These are phyloP conservation scores for Pampus argenteus DNA, from an alignment of 2,797 vertebrate genomes.

Conservation along the genomic window DNA sequence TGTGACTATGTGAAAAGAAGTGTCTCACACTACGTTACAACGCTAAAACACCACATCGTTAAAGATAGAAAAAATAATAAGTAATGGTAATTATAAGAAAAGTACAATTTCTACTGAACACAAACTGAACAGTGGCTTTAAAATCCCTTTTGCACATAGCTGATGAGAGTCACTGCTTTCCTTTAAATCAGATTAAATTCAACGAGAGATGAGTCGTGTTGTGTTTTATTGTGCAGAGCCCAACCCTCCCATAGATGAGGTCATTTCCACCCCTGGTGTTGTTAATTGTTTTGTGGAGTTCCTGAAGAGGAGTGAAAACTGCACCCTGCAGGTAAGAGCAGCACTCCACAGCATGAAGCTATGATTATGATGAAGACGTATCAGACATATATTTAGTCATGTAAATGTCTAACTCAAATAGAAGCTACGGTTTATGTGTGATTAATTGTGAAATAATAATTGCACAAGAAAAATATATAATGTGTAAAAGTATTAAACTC, in stretches of 20 bases:
- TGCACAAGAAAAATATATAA: neutral
- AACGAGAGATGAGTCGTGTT: neutral
- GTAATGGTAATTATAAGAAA: neutral
- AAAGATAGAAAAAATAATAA: too few species aligned
- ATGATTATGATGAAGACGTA: neutral
- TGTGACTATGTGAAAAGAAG: too few species aligned
- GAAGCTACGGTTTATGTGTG: neutral
- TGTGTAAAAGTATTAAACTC: too few species aligned
- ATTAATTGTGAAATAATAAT: neutral
- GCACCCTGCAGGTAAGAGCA: conserved; percentile 90
- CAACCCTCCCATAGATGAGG: conserved; percentile 95
- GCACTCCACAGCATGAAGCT: neutral
- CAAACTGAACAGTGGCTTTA: neutral
- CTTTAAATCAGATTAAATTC: too few species aligned
- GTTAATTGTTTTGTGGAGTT: conserved; percentile 94
- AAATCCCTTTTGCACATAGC: neutral
- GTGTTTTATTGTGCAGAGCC: conserved; percentile 83
- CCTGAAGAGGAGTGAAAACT: conserved; percentile 91
- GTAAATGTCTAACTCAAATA: neutral
- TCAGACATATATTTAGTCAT: neutral
- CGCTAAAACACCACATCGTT: neutral
- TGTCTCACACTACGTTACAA: too few species aligned
- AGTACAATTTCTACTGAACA: neutral
- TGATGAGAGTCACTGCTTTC: neutral
- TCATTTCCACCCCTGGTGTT: conserved; percentile 91